phyloP scores from a whole-genome alignment of 2,797 vertebrate genomes.

The Gallinago solitaria region DNA sequence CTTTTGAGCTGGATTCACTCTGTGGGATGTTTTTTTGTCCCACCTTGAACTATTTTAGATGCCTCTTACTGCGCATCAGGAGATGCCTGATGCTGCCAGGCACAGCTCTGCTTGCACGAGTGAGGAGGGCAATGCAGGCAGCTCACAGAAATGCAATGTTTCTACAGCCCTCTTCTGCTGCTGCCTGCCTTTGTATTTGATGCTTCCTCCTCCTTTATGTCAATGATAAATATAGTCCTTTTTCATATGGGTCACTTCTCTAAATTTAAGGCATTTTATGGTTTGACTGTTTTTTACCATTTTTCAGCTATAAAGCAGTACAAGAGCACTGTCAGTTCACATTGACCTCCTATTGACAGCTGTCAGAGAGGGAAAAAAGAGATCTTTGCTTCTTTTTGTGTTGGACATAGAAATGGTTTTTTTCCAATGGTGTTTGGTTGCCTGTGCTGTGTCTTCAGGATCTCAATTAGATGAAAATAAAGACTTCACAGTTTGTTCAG shows the following conservation, averaged over 20 bases:
- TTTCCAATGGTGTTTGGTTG: neutral
- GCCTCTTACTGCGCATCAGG: neutral
- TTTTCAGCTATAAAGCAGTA: neutral
- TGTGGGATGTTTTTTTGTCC: neutral
- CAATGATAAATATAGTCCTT: neutral
- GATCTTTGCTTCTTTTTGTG: neutral
- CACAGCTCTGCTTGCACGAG: neutral
- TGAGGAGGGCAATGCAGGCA: neutral
- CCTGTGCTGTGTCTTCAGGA: neutral
- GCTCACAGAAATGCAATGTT: neutral
- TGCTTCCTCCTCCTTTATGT: slow-evolving; percentile 43
- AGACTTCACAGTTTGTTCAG: slow-evolving; percentile 16
- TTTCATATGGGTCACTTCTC: slow-evolving; percentile 37
- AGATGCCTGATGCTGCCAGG: neutral
- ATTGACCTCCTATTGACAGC: neutral
- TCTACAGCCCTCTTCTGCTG: slow-evolving; percentile 24
- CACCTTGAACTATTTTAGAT: neutral
- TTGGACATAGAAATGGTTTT: neutral
- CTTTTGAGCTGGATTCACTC: neutral
- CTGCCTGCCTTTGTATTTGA: slow-evolving; percentile 37
- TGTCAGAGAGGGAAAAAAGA: neutral
- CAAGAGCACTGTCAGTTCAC: neutral
- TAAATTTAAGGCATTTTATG: slow-evolving; percentile 34
- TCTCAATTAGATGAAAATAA: neutral
- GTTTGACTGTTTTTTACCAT: slow-evolving; percentile 2